A percentile compares a stretch with the other conserved stretches of the same genome.
These are phyloP conservation scores for Ectobius pallidus DNA, from an alignment of 2,888 invertebrate species.

Conservation along the genomic window DNA sequence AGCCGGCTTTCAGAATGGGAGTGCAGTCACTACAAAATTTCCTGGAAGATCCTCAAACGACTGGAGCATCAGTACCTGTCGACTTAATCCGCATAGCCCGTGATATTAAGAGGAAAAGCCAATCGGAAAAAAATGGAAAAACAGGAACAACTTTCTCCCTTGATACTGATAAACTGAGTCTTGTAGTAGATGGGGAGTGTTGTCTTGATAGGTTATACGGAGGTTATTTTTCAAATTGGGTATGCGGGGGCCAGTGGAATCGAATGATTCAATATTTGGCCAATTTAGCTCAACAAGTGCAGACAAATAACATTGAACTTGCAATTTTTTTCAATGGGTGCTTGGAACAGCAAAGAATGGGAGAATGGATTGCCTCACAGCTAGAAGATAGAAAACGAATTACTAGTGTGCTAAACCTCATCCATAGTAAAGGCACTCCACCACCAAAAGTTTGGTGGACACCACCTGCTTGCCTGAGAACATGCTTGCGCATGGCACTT, in stretches of 20 bases:
- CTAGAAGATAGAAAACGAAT: conserved; percentile 75
- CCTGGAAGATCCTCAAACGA: conserved; percentile 74
- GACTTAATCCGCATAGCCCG: conserved; percentile 82
- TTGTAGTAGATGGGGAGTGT: conserved; percentile 90
- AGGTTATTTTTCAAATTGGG: conserved; percentile 91
- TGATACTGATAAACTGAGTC: conserved; percentile 57
- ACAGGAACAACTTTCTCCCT: conserved; percentile 49
- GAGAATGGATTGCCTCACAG: conserved; percentile 78
- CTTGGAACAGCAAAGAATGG: conserved; percentile 68
- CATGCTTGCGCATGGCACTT: conserved; percentile 82
- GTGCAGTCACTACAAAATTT: conserved; percentile 82
- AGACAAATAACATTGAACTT: conserved; percentile 72
- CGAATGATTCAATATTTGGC: conserved; percentile 87
- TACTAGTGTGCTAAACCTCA: conserved; percentile 80
- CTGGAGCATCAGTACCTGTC: conserved; percentile 71
- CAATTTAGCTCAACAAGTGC: conserved; percentile 77
- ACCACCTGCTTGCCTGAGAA: conserved; percentile 82
- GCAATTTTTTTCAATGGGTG: conserved; percentile 91
- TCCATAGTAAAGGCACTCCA: conserved; percentile 84
- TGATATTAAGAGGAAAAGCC: conserved; percentile 56
- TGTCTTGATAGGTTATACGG: conserved; percentile 90
- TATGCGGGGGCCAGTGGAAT: conserved; percentile 95
- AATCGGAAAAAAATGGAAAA: conserved; percentile 49
- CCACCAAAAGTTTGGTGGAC: conserved; percentile 94
- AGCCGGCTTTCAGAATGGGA: conserved; percentile 63